Percentiles rank a stretch among this genome's conserved stretches.
phyloP scores from a whole-genome alignment of 2,888 invertebrate genomes.

The Taenaris catops region DNA sequence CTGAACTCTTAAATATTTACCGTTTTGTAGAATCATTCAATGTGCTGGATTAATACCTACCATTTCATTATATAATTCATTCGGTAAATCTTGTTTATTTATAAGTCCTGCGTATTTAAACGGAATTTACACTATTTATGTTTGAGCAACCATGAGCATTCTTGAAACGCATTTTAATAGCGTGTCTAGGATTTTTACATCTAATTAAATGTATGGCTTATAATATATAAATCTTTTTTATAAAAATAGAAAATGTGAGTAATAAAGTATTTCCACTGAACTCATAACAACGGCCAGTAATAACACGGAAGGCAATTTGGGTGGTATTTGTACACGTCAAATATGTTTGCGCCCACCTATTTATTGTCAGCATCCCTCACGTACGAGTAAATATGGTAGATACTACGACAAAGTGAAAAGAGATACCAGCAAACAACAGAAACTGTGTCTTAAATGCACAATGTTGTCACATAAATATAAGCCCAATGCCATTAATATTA shows the following conservation, averaged over 20 bases:
- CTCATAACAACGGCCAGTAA: conserved; percentile 32
- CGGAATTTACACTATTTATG: conserved; percentile 23
- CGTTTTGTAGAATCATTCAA: too few relatives aligned
- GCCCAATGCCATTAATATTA: conserved; percentile 37
- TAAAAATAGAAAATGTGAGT: too few relatives aligned
- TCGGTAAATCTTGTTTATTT: conserved; percentile 11
- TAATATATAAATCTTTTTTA: too few relatives aligned
- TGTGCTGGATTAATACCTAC: too few relatives aligned
- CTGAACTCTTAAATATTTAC: too few relatives aligned
- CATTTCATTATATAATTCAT: too few relatives aligned
- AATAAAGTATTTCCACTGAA: conserved; percentile 2
- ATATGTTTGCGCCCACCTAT: conserved; percentile 76
- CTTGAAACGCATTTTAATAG: conserved; percentile 18
- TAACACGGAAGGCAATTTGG: conserved; percentile 73
- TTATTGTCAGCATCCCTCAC: conserved; percentile 78
- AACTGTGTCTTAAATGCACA: conserved; percentile 50
- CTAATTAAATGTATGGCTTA: conserved; percentile 22
- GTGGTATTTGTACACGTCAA: conserved; percentile 76
- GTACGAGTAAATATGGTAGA: conserved; percentile 76
- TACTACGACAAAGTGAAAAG: conserved; percentile 76
- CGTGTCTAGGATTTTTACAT: conserved; percentile 12
- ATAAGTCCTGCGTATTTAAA: conserved; percentile 15
- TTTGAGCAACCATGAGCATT: conserved; percentile 20
- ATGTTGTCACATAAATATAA: conserved; percentile 32
- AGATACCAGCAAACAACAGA: conserved; percentile 59